Percentiles rank a stretch among this genome's conserved stretches.
Conservation (phyloP, 2,113 vertebrate species). For the Channa maculata region DNA sequence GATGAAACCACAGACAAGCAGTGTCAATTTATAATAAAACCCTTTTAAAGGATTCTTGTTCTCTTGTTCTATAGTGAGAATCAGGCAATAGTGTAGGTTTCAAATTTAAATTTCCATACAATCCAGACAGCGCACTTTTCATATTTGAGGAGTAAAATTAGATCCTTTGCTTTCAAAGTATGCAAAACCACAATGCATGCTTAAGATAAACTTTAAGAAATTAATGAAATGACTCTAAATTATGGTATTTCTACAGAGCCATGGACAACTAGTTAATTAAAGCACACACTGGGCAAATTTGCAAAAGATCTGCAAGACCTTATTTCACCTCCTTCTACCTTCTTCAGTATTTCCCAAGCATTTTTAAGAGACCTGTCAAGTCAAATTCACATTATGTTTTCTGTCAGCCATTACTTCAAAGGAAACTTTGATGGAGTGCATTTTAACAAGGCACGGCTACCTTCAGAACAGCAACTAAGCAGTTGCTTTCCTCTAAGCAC, state of each 20-base stretch:
- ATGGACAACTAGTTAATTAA: slow-evolving; percentile 33
- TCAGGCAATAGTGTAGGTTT: slow-evolving; percentile 27
- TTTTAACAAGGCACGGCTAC: slow-evolving; percentile 70
- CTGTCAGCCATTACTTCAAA: slow-evolving; percentile 76
- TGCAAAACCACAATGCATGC: slow-evolving; percentile 14
- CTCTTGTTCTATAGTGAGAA: background rate
- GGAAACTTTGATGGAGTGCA: slow-evolving; percentile 71
- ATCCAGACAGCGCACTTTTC: slow-evolving; percentile 16
- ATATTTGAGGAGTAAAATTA: slow-evolving; percentile 40
- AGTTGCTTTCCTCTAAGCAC: slow-evolving; percentile 50
- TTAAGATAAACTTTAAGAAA: slow-evolving; percentile 15
- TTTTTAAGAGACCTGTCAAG: slow-evolving; percentile 55
- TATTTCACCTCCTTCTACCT: slow-evolving; percentile 47
- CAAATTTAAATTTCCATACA: slow-evolving; percentile 27
- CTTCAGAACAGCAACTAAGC: slow-evolving; percentile 47
- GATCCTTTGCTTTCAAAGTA: slow-evolving; percentile 23
- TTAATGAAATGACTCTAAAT: slow-evolving; percentile 12
- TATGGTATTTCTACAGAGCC: background rate
- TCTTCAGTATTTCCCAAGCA: slow-evolving; percentile 51
- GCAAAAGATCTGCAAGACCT: slow-evolving; percentile 30
- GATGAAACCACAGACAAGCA: slow-evolving; percentile 38
- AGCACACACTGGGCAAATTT: slow-evolving; percentile 22
- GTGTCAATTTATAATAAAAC: slow-evolving; percentile 18
- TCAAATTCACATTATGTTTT: slow-evolving; percentile 69
- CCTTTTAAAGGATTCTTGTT: slow-evolving; percentile 13